Conservation (phyloP, 2,113 vertebrate species). For the Centropus unirufus region DNA sequence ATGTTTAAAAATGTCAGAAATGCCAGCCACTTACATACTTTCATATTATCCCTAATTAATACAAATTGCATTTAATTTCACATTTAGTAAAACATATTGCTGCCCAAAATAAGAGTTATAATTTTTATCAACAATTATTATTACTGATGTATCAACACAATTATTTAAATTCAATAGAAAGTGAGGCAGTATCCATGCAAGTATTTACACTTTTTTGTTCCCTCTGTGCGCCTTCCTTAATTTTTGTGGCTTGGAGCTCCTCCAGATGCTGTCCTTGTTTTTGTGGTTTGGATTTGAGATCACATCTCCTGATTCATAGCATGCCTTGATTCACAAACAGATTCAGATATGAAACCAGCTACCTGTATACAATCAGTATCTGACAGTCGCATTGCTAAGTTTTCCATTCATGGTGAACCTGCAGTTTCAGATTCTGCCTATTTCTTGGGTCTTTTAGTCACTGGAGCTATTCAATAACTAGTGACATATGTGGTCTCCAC, state of each 20-base stretch:
- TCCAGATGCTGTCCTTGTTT: constrained; percentile 80
- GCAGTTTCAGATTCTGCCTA: neutral
- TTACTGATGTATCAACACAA: constrained; percentile 75
- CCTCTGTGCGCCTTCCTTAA: constrained; percentile 75
- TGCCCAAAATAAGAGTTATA: constrained; percentile 74
- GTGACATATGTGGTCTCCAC: neutral
- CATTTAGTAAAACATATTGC: constrained; percentile 73
- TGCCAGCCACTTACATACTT: constrained; percentile 66
- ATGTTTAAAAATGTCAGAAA: constrained; percentile 69
- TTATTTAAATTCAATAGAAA: constrained; percentile 75
- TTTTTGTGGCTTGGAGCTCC: constrained; percentile 90
- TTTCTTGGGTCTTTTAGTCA: constrained; percentile 1
- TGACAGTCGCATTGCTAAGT: constrained; percentile 73
- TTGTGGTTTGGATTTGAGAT: constrained; percentile 87
- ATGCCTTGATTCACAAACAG: constrained; percentile 88
- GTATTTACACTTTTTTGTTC: constrained; percentile 69
- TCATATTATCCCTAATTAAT: constrained; percentile 71
- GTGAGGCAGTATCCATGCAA: constrained; percentile 57
- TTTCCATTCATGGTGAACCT: neutral
- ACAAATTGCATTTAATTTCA: constrained; percentile 72
- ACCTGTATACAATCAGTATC: constrained; percentile 76
- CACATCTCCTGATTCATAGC: constrained; percentile 79
- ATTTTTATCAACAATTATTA: constrained; percentile 74
- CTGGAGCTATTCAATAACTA: neutral
- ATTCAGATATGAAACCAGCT: constrained; percentile 87